Evolutionary conservation across 2,797 vertebrate genomes (phyloP), one percentile per base, ranked within the genome.

Genomic region (Denticeps clupeoides): DNA sequence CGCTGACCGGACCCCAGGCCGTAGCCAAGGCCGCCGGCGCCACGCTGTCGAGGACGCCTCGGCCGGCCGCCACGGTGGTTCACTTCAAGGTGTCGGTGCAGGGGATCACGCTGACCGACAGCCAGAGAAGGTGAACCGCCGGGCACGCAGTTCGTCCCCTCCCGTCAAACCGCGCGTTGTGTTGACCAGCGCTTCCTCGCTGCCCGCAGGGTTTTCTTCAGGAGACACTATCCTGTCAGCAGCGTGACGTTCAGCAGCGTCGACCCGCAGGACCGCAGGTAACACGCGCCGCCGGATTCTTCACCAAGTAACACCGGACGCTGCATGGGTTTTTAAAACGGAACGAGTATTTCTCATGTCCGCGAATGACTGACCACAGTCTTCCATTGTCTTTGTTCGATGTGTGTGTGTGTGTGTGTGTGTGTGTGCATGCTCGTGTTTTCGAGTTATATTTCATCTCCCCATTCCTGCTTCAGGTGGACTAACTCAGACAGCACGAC

Each of bases 51-150:
- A 75, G 72, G 31, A 83, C 60, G 40, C 82, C 78, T 0, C 80
- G 78, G 3, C 81, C 89, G 0, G 53, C 65, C 0, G 85, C 88
- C 49, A 89, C 86, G 0, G 53, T 86, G 0, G 88, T 93, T 45
- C 90, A 94, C 78, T 94, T 94, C 62, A 94, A 93, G 62, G 91
- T 94, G 69, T 91, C 91, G 0, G 85, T 83, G 2, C 85, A 88
- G 70, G 91, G 91, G 53, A 93, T 94, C 61, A 94, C 89, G 0
- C 74, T 89, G 58, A 94, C 91, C 0, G 91, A 94, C 82, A 91
- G 84, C 72, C 89, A 92, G 69, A 84, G 90, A 68, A 87, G 89
- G 91, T 92, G 62, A 62, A n/a, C 25, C 25, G 13, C 18, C 5
- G 10, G 12, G 7, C 11, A 7, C 23, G 26, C 21, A 16, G 12